Evolutionary conservation across 92 coral and sea anemone species (phyloP), one percentile per base, ranked within the genome.

Genomic region (Zoanthus gigantus): DNA sequence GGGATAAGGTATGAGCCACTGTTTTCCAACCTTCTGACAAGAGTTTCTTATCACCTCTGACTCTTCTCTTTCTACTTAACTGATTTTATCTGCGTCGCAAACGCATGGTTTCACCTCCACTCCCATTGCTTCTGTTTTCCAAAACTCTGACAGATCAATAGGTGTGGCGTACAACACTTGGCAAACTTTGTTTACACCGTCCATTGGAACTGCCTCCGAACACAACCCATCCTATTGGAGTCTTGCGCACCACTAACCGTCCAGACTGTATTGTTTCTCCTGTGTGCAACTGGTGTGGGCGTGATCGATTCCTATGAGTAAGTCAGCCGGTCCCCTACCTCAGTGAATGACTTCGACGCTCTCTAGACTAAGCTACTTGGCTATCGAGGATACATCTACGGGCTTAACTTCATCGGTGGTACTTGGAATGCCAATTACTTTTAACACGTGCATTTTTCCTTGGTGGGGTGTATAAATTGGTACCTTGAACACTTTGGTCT

Each of bases 281-380:
- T 32, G 95, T 73, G 57, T 92, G 93, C 54, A 85, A 52, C 77
- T 90, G 92, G 2, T 30, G 50, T 50, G 1, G 67, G 92, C 75
- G 52, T 91, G 88, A 30, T 86, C 84, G 7, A 82, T 86, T 9
- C 83, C 84, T 46, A 45, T 80, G 63, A 90, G 74, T 6, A 85
- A 10, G 54, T 85, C 89, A 66, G 84, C 87, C 34, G 52, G 67
- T 14, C 92, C 89, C 29, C 79, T 77, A 28, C 89, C 87, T 34
- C 92, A 56, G 18, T 77, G 69, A 56, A 85, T 31, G 11, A 18
- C 52, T 8, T 66, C 86, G 89, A 89, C 1, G 12, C 58, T 82
- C 28, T 57, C 72, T 58, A 88, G 48, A 11, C 67, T 78, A 7
- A 76, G 69, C 15, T 30, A 82, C 8, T 72, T 81, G 4, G 77